phyloP scores from a whole-genome alignment of 2,113 vertebrate genomes.

The Triplophysa dalaica region DNA sequence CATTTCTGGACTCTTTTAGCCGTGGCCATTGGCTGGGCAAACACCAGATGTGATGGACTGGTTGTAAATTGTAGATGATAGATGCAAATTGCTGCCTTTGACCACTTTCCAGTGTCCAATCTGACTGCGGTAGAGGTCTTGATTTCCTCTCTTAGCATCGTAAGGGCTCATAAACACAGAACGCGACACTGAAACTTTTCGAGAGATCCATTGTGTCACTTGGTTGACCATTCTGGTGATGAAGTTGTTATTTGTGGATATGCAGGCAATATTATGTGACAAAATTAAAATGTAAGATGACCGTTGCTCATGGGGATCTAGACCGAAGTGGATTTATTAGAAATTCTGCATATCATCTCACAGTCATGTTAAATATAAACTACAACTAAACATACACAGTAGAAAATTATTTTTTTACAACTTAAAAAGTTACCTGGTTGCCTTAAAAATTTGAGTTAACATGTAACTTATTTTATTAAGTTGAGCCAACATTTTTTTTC shows the following conservation, averaged over 20 bases:
- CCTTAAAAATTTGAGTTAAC: too few species aligned
- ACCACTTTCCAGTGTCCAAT: conserved; percentile 60
- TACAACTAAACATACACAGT: background rate
- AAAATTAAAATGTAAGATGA: background rate
- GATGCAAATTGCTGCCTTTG: conserved; percentile 66
- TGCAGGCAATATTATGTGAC: background rate
- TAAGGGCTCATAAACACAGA: conserved; percentile 35
- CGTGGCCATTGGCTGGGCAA: conserved; percentile 50
- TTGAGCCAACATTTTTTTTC: too few species aligned
- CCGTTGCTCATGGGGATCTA: background rate
- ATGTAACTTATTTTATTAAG: too few species aligned
- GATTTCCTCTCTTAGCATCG: conserved; percentile 51
- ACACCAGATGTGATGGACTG: conserved; percentile 57
- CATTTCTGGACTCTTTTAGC: conserved; percentile 63
- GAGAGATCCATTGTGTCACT: conserved; percentile 19
- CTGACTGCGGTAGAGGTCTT: conserved; percentile 57
- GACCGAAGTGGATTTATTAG: background rate
- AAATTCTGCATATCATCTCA: background rate
- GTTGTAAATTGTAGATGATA: conserved; percentile 64
- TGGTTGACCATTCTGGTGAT: conserved; percentile 3
- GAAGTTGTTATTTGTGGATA: background rate
- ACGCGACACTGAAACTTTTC: conserved; percentile 29
- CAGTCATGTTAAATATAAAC: background rate
- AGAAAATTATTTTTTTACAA: too few species aligned
- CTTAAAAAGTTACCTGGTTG: too few species aligned